Percentiles rank a stretch among this genome's conserved stretches.
These are phyloP conservation scores for Gallinago nigripennis DNA, from an alignment of 2,797 vertebrate species.

Conservation along the genomic window DNA sequence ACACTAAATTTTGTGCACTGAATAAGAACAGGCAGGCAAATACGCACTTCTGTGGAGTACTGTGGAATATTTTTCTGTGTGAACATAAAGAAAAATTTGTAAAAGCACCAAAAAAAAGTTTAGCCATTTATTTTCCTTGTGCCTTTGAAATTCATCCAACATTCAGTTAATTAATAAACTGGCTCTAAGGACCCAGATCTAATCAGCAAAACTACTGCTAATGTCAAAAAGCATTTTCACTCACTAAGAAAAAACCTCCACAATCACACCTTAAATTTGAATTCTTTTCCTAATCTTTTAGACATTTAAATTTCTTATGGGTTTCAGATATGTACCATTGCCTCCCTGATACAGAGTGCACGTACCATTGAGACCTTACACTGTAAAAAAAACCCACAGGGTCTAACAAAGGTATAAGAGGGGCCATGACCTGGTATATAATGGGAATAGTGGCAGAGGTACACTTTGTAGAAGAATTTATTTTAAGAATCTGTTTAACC, in stretches of 20 bases:
- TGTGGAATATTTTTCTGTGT: not conserved
- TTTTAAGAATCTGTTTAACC: not conserved
- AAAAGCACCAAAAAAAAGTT: not conserved
- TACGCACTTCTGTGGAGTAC: not conserved
- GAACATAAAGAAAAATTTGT: not conserved
- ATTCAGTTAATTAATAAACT: not conserved
- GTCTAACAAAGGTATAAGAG: not conserved
- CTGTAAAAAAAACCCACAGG: not conserved
- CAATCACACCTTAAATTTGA: not conserved
- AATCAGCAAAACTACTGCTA: not conserved
- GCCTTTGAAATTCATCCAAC: not conserved
- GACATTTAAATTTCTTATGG: fast-evolving
- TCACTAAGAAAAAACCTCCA: not conserved
- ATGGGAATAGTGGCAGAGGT: not conserved
- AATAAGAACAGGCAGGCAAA: not conserved
- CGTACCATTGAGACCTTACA: fast-evolving
- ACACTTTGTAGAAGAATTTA: not conserved
- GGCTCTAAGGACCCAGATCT: not conserved
- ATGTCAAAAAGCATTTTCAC: not conserved
- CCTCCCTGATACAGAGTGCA: not conserved
- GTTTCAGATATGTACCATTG: not conserved
- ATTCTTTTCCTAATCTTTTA: not conserved
- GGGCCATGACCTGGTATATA: not conserved
- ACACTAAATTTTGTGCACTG: not conserved
- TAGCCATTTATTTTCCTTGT: not conserved